These are phyloP conservation scores for Atrichornis clamosus DNA, from an alignment of 2,113 vertebrate genomes.

Conservation along the genomic window DNA sequence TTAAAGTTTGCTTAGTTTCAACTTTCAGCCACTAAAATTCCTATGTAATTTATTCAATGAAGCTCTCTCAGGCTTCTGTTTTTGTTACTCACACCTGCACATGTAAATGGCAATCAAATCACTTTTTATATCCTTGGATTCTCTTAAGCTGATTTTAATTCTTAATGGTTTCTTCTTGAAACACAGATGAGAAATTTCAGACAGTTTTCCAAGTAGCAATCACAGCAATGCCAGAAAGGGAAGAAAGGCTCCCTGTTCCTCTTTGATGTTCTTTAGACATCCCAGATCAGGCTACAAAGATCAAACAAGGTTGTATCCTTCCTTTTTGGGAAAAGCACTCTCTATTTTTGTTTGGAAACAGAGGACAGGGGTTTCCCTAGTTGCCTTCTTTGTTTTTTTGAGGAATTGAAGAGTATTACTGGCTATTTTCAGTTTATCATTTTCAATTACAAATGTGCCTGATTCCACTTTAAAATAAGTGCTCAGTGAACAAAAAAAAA, in stretches of 20 bases:
- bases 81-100: neutral
- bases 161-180: neutral
- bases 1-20: neutral
- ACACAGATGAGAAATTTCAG: slow-evolving; percentile 1
- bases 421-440: slow-evolving; percentile 46
- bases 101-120: neutral
- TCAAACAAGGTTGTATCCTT: neutral
- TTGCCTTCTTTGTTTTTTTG: neutral
- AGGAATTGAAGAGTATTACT: slow-evolving; percentile 38
- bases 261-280: neutral
- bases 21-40: neutral
- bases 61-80: neutral
- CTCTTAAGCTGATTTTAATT: neutral
- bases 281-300: neutral
- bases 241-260: neutral
- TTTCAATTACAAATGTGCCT: slow-evolving; percentile 12
- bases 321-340: neutral
- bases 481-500: neutral
- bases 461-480: slow-evolving; percentile 46
- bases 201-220: neutral
- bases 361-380: neutral
- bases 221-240: neutral
- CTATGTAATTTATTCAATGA: neutral
- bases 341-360: neutral
- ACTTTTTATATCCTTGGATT: neutral